Base-by-base conservation (phyloP, 2,888 invertebrate genomes). In the Epinotia bilunana region DNA sequence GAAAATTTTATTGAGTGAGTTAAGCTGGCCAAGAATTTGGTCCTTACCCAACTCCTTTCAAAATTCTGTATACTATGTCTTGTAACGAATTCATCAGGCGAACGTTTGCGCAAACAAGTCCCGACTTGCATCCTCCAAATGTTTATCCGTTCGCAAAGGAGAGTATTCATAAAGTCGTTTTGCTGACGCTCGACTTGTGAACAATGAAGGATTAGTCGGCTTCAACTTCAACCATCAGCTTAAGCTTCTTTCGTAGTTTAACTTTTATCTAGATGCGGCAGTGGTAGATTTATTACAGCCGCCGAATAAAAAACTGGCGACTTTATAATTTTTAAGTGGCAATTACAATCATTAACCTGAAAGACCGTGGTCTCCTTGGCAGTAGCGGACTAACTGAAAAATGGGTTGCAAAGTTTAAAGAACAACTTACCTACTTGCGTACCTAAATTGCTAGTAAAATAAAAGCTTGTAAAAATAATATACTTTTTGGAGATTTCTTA, bases 211-310 rank as follows among this genome's bases (percentile, higher is more conserved):
- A 65, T 65, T n/a, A 55, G 33, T 33, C 33, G n/a, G 65, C 65
- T 65, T 65, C 53, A 33, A 65, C 65, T 65, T 65, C 28, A 11
- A 65, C 49, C 28, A 53, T 46, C 18, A 49, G n/a, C 11, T 49
- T 65, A 65, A 53, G 65, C 65, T 65, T 33, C 65, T 65, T 65
- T 53, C 5, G 65, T 65, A 65, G 28, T 65, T 53, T 65, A n/a
- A 65, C 65, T 65, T 65, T 49, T 28, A 57, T 18, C 9, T 57
- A 55, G 7, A 4, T n/a, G 53, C 11, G 49, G 64, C 23, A 49
- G 9, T 64, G 46, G 0, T 7, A 16, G 49, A 49, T 49, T 49
- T 49, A 49, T 49, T 49, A 39, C n/a, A n/a, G n/a, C n/a, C n/a
- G 12, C 1, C 6, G 7, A 33, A 33, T 28, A 28, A 3, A 28